Evolutionary conservation across 2,113 vertebrate species (phyloP).

Genomic region (Sinocyclocheilus anophthalmus): DNA sequence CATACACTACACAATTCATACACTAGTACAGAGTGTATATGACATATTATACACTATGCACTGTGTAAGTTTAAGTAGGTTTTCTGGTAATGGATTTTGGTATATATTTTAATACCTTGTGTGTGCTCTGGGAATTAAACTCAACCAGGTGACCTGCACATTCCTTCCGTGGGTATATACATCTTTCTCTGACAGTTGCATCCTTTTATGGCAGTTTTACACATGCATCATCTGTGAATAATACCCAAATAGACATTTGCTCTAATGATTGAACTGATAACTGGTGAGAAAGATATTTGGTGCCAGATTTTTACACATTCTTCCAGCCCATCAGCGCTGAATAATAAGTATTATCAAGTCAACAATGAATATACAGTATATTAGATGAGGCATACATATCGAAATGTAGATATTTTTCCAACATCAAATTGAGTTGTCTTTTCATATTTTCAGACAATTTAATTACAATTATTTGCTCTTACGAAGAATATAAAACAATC

Average conservation of each 20-base stretch:
- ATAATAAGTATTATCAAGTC: conserved; percentile 23
- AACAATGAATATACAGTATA: conserved; percentile 1
- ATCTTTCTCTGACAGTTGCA: background rate
- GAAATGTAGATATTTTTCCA: background rate
- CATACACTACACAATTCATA: background rate
- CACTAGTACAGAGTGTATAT: background rate
- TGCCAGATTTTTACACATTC: conserved; percentile 16
- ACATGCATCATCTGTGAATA: conserved; percentile 6
- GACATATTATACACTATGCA: background rate
- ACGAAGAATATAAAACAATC: background rate
- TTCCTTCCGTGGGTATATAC: background rate
- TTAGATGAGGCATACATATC: conserved; percentile 31
- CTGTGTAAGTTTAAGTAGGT: background rate
- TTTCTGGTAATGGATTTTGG: background rate
- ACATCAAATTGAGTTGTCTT: background rate
- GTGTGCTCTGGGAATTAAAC: background rate
- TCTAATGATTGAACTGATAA: conserved; percentile 18
- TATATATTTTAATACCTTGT: no score
- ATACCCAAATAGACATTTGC: background rate
- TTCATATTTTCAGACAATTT: background rate
- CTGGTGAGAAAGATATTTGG: conserved; percentile 20
- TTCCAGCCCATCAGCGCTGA: conserved; percentile 16
- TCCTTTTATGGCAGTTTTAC: conserved; percentile 4
- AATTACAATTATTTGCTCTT: background rate
- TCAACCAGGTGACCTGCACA: background rate